Evolutionary conservation across 2,888 invertebrate genomes (phyloP).

Genomic region (Diplazon laetatorius): DNA sequence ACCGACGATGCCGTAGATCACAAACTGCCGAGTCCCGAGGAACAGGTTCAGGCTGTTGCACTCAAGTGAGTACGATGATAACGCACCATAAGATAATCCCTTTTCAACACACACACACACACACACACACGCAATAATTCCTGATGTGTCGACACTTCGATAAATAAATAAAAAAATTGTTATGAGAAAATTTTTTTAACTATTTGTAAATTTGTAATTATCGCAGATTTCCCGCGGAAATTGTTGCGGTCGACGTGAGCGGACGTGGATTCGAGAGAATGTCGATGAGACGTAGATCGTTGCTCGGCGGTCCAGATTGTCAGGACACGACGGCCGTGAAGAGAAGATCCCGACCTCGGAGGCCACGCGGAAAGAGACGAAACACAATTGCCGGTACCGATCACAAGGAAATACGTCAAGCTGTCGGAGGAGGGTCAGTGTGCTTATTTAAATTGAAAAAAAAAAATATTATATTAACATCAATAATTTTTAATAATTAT

Average conservation of each 20-base stretch:
- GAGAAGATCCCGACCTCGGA: slow-evolving; percentile 88
- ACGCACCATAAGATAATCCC: neutral
- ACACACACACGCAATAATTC: slow-evolving; percentile 7
- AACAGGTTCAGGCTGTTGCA: slow-evolving; percentile 92
- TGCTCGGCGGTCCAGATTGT: slow-evolving; percentile 83
- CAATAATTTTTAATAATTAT: no score
- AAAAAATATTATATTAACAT: no score
- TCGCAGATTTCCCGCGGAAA: slow-evolving; percentile 92
- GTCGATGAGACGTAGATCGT: slow-evolving; percentile 92
- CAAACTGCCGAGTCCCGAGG: slow-evolving; percentile 93
- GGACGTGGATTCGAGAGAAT: slow-evolving; percentile 95
- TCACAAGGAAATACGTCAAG: slow-evolving; percentile 94
- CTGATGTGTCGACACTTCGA: neutral
- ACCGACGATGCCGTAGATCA: slow-evolving; percentile 91
- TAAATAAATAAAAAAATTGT: slow-evolving; percentile 44
- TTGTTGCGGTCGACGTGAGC: slow-evolving; percentile 94
- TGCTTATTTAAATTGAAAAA: slow-evolving; percentile 66
- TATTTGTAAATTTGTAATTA: slow-evolving; percentile 28
- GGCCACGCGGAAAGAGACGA: slow-evolving; percentile 92
- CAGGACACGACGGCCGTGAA: slow-evolving; percentile 83
- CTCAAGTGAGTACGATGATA: slow-evolving; percentile 87
- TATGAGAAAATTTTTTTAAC: slow-evolving; percentile 53
- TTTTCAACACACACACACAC: neutral
- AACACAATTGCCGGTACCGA: slow-evolving; percentile 96
- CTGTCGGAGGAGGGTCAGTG: slow-evolving; percentile 92